Evolutionary conservation across 1,140 invertebrate species (phyloP), one percentile per base, ranked within the genome.

Genomic region (Diuraphis noxia): DNA sequence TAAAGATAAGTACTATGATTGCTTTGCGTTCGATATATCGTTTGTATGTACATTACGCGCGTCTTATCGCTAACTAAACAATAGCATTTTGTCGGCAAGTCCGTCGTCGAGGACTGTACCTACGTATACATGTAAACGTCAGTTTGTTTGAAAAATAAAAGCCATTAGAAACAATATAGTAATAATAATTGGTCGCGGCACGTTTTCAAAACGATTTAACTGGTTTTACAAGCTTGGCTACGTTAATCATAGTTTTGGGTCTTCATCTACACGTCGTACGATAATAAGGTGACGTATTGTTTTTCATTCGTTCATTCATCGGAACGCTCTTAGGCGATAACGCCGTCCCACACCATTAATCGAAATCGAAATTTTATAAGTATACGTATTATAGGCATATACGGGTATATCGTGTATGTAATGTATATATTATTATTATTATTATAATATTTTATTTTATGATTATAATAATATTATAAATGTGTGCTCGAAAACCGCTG

Each of bases 1-100:
- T 30, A 41, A 17, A 84, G 19, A 82, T 40, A 82, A 82, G 46
- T 19, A 41, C 13, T 23, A 43, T 30, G n/a, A 46, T 85, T 34
- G 43, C n/a, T 85, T 5, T 43, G 5, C 41, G 6, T 17, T 43
- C 84, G 30, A 49, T 84, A 43, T 52, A 86, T 36, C 40, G 49
- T 87, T 25, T 38, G 36, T 52, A 36, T 56, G 41, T 43, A 84
- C 43, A n/a, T 9, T 8, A 17, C 2, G 19, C 8, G 19, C 4
- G 46, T 38, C 85, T 87, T 87, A 87, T 87, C 85, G 49, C 49
- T 38, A 56, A 56, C 85, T 25, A 87, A 87, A 87, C 85, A 87
- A 56, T n/a, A n/a, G n/a, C n/a, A n/a, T n/a, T 52, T 56, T 49
- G 40, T 49, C 84, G 40, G 79, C 10, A 8, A 41, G 84, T 34